Evolutionary conservation across 2,888 invertebrate species (phyloP), one percentile per base, ranked within the genome.

Genomic region (Zhuqinia jingwanae): DNA sequence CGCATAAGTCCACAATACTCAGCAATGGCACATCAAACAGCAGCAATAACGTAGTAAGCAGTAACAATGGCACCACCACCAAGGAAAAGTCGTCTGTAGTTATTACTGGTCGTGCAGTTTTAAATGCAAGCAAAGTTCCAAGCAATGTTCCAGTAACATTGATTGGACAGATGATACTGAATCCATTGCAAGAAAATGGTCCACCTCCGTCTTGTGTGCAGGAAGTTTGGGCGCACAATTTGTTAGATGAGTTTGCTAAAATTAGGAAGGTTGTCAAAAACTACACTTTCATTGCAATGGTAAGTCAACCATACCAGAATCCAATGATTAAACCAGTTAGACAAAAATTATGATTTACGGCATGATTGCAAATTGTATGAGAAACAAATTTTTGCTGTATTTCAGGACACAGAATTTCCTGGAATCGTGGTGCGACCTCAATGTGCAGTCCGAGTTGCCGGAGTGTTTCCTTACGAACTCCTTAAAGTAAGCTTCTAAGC

Each of bases 171-270:
- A 11, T 22, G 10, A 73, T 42, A n/a, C 22, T 13, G 5, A 42
- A 73, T 47, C 25, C 70, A n/a, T 17, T 27, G 11, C 45, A 47
- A 6, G 70, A 73, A 10, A 73, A 82, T 3, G 60, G 65, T 20
- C 81, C 81, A 17, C 86, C 73, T 20, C 83, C 53, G 13, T 30
- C 30, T 17, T 97, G 98, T 81, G 98, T 98, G 91, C 95, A 97
- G 92, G 98, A 99, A 94, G 99, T 99, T 36, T 99, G 99, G 99
- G 96, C 96, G 91, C 96, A 96, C 92, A 99, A 99, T 93, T 94
- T 99, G 91, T 98, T 99, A 93, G 97, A 98, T 92, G 99, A 99
- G 93, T 99, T 99, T 93, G 95, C 96, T 91, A 96, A 96, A 85
- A 98, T 99, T 91, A 95, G 99, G 92, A 96, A 97, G 87, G 92